phyloP scores from a whole-genome alignment of 2,888 invertebrate genomes.

The Pimpla rufipes region DNA sequence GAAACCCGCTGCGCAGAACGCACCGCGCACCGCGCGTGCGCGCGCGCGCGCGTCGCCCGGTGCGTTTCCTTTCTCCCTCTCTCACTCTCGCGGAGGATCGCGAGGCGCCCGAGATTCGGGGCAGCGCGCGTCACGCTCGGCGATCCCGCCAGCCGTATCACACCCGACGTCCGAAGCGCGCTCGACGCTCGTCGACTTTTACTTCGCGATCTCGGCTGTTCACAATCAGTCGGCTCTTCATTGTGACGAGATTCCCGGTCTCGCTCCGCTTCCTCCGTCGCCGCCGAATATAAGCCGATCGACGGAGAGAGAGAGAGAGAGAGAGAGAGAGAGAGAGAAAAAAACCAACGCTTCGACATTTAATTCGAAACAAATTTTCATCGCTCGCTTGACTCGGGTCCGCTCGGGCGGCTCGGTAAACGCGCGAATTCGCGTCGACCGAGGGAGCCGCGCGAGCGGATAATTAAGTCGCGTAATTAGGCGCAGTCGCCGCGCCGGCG shows the following conservation, averaged over 20 bases:
- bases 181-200: constrained; percentile 47
- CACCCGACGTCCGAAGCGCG: constrained; percentile 44
- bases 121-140: constrained; percentile 64
- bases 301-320: neutral
- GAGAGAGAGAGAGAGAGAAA: too few relatives aligned
- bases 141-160: constrained; percentile 30
- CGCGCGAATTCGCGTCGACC: neutral
- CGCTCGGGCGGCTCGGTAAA: neutral
- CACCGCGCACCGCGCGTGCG: constrained; percentile 1
- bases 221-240: neutral
- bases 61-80: neutral
- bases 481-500: constrained; percentile 24
- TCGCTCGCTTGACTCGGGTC: neutral
- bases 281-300: constrained; percentile 7
- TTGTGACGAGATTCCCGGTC: constrained; percentile 10
- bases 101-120: constrained; percentile 57
- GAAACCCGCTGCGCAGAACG: constrained; percentile 3
- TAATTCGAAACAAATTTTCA: too few relatives aligned
- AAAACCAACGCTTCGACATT: too few relatives aligned
- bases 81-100: constrained; percentile 6
- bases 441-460: neutral
- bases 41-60: too few relatives aligned
- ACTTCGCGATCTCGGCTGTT: constrained; percentile 28
- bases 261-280: constrained; percentile 27
- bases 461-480: constrained; percentile 19